phyloP scores from a whole-genome alignment of 2,113 vertebrate species.

The Coreoperca whiteheadi region DNA sequence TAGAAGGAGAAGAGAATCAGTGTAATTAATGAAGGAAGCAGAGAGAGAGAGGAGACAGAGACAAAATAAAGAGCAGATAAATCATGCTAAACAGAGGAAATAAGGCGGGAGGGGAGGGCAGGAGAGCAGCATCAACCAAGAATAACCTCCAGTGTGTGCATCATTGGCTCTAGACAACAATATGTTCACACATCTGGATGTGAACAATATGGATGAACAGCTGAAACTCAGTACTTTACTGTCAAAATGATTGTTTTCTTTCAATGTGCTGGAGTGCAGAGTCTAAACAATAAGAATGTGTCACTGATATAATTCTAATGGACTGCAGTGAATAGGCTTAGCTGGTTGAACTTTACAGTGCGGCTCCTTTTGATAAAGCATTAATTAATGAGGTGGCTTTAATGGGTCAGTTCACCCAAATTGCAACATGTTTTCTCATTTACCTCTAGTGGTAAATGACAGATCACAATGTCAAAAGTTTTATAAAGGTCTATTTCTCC shows the following conservation, averaged over 20 bases:
- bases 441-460: background rate
- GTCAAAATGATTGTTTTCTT: conserved; percentile 19
- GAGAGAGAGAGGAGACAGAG: background rate
- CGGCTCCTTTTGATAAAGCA: background rate
- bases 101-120: background rate
- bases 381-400: conserved; percentile 43
- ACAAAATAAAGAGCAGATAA: conserved; percentile 52
- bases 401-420: conserved; percentile 26
- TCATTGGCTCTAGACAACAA: conserved; percentile 16
- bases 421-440: conserved; percentile 6
- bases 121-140: conserved; percentile 2
- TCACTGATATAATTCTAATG: conserved; percentile 3
- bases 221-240: background rate
- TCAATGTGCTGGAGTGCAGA: background rate
- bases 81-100: conserved; percentile 54
- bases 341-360: conserved; percentile 43
- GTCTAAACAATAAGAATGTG: background rate
- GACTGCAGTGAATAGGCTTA: conserved; percentile 11
- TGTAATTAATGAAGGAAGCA: conserved; percentile 66
- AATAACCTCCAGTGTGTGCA: conserved; percentile 17
- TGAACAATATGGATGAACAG: conserved; percentile 1
- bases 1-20: conserved; percentile 52
- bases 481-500: background rate
- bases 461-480: background rate
- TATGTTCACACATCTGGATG: conserved; percentile 40